Conservation (phyloP, 1,140 invertebrate genomes). For the Euura saliciscinereae region DNA sequence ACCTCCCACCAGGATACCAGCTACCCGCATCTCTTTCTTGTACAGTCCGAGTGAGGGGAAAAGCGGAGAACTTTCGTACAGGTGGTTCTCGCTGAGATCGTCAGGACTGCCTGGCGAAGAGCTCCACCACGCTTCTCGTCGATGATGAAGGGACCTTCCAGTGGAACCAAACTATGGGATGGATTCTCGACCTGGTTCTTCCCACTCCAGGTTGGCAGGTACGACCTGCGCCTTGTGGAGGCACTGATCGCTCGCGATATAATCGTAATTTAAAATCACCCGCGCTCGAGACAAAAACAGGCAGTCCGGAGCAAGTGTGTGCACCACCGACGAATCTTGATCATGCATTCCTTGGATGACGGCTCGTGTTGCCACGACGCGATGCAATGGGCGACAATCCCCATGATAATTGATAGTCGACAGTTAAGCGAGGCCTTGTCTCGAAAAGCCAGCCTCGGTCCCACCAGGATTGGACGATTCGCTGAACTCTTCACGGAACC, state of each 20-base stretch:
- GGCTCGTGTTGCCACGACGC: constrained; percentile 4
- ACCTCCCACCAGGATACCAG: background rate
- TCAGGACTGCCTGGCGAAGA: background rate
- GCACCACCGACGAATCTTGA: constrained; percentile 45
- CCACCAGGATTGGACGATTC: no score
- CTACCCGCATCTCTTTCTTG: background rate
- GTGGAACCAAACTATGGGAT: no score
- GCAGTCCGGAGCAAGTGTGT: constrained; percentile 46
- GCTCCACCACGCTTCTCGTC: no score
- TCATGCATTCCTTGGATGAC: constrained; percentile 49
- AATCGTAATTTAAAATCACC: constrained; percentile 50
- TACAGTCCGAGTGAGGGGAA: background rate
- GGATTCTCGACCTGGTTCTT: background rate
- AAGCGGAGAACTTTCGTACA: background rate
- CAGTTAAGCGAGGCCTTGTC: no score
- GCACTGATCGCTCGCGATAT: constrained; percentile 50
- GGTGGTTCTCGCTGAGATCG: background rate
- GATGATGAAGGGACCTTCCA: no score
- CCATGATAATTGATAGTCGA: no score
- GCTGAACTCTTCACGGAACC: no score
- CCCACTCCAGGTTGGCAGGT: background rate
- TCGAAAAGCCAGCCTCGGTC: no score
- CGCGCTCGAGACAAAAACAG: constrained; percentile 48
- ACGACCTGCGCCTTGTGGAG: constrained; percentile 25
- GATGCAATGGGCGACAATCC: no score